Conservation (phyloP, 2,113 vertebrate genomes). For the Chrysochloris asiatica region DNA sequence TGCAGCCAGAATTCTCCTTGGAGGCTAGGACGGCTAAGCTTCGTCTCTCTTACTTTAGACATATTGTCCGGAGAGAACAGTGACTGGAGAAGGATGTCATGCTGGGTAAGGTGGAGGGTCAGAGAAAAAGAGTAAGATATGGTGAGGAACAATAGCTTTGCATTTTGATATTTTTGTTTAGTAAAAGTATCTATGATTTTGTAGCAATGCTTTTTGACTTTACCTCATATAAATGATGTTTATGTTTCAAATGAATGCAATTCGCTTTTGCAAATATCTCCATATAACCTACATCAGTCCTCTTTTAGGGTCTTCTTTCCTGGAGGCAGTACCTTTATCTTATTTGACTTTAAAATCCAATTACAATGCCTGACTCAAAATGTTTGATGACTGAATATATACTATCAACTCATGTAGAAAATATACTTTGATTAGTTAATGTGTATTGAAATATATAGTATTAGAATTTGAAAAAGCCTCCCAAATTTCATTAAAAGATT, state of each 20-base stretch:
- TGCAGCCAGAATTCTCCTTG: too few species aligned
- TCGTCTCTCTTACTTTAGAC: too few species aligned
- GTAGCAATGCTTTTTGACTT: too few species aligned
- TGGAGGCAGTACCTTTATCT: neutral
- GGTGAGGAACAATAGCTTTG: too few species aligned
- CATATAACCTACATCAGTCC: neutral
- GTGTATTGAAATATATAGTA: constrained; percentile 5
- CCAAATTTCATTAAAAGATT: neutral
- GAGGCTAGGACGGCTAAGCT: too few species aligned
- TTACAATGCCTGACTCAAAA: neutral
- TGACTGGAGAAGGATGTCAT: too few species aligned
- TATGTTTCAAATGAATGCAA: neutral
- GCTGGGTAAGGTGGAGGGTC: too few species aligned
- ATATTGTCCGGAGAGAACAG: too few species aligned
- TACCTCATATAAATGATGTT: too few species aligned
- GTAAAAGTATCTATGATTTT: too few species aligned
- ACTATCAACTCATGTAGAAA: neutral
- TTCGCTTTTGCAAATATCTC: neutral
- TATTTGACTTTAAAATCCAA: neutral
- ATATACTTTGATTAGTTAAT: neutral
- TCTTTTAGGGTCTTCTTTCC: neutral
- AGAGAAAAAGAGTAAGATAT: too few species aligned
- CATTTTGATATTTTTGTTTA: too few species aligned
- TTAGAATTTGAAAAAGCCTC: neutral
- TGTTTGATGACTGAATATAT: constrained; percentile 25